Conservation (phyloP, 2,888 invertebrate genomes). For the Ectobius pallidus region DNA sequence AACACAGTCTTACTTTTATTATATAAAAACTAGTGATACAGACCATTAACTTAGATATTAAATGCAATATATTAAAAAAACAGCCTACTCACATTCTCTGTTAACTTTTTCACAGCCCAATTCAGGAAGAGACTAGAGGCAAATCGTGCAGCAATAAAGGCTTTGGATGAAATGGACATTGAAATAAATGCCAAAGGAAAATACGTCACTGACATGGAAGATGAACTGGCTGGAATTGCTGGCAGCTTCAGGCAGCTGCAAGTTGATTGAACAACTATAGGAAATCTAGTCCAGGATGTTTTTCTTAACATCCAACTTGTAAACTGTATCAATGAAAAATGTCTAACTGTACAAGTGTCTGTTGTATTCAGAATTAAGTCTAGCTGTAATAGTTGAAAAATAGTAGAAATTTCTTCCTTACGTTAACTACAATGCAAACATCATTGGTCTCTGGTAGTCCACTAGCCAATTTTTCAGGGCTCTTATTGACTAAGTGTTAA, state of each 20-base stretch:
- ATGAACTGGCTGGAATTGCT: conserved; percentile 43
- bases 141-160: conserved; percentile 48
- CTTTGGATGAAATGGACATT: conserved; percentile 52
- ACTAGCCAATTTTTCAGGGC: not conserved
- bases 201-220: conserved; percentile 40
- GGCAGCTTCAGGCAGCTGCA: conserved; percentile 45
- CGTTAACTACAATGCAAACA: too few relatives aligned
- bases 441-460: not conserved
- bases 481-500: too few relatives aligned
- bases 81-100: too few relatives aligned
- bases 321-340: not conserved
- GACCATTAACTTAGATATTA: too few relatives aligned
- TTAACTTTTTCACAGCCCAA: conserved; percentile 48
- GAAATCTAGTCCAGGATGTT: not conserved
- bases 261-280: conserved; percentile 40
- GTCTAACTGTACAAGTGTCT: not conserved
- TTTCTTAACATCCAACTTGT: not conserved
- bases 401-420: not conserved
- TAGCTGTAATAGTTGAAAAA: not conserved
- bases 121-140: conserved; percentile 51
- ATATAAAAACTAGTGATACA: too few relatives aligned
- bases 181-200: conserved; percentile 44
- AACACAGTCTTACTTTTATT: too few relatives aligned
- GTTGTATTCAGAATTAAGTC: not conserved
- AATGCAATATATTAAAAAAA: too few relatives aligned